Base-by-base conservation (phyloP, 2,888 invertebrate species). In the Drosophila diplacantha region DNA sequence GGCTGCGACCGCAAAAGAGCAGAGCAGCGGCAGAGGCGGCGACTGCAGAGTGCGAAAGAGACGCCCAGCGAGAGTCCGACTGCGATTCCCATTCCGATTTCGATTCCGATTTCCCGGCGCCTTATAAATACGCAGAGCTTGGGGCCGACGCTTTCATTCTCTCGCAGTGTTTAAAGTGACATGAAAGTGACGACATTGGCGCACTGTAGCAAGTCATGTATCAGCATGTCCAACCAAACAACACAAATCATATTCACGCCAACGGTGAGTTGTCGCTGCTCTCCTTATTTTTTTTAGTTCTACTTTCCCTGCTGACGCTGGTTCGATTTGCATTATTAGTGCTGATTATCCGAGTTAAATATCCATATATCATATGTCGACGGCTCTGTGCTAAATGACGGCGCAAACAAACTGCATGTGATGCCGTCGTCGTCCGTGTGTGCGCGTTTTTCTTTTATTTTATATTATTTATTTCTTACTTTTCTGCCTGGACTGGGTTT, bases 181-280 rank as follows among this genome's bases (percentile, higher is more conserved):
- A 88, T 88, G 88, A 88, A 85, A 88, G 88, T 88, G 86, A 87
- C 86, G 86, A 87, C 85, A 87, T 86, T 85, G 85, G 86, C 83
- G 85, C 84, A 86, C 83, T 85, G 85, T 86, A 84, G 79, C 85
- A 87, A 88, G 88, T 88, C 88, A 88, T 88, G 88, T 88, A 88
- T 88, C 88, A 88, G 86, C 88, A 88, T 88, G 88, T 85, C 87
- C 87, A 87, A 87, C 86, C 88, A 85, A 88, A 85, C 87, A 85
- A 86, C 87, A 86, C 88, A 88, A 83, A 85, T 85, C 79, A 86
- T 85, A 85, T 87, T 85, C 79, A 85, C 86, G 84, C 86, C 84
- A 86, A 88, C 79, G 88, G 88, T 88, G 86, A 88, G 88, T 84
- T 51, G 37, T 51, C 46, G 47, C 37, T 37, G 37, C 37, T 37